Conservation (phyloP, 2,113 vertebrate genomes). For the Xerus inauris region DNA sequence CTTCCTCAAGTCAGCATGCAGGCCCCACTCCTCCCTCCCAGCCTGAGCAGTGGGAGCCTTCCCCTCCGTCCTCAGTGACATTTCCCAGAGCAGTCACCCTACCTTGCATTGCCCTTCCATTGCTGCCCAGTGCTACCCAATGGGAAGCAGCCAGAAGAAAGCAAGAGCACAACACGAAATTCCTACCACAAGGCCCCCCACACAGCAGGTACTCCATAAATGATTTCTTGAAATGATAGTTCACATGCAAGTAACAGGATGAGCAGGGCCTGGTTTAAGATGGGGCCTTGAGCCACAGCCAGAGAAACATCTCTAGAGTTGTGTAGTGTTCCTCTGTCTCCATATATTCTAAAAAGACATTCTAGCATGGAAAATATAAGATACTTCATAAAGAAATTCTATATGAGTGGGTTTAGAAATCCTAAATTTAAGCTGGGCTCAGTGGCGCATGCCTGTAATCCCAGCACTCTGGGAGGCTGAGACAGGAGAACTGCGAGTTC, state of each 20-base stretch:
- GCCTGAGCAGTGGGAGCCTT: no score
- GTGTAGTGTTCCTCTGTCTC: not conserved
- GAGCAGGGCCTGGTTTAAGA: not conserved
- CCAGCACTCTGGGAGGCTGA: no score
- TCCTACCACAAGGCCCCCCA: not conserved
- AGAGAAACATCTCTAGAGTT: not conserved
- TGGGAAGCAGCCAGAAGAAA: not conserved
- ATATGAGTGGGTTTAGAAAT: not conserved
- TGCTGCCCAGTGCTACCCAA: not conserved
- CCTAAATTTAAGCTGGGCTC: no score
- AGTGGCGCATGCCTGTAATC: no score
- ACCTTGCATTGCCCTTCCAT: not conserved
- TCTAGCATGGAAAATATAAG: not conserved
- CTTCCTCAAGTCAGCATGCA: not conserved
- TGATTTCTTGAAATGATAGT: not conserved
- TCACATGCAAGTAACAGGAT: not conserved
- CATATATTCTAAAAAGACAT: not conserved
- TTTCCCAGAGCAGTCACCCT: accelerated
- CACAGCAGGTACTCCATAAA: not conserved
- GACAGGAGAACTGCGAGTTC: no score
- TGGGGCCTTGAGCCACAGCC: accelerated
- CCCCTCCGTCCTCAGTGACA: no score
- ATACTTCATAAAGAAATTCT: not conserved
- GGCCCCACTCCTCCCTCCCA: not conserved
- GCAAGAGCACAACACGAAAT: not conserved